These are phyloP conservation scores for Prionace glauca DNA, from an alignment of 2,797 vertebrate genomes.

Conservation along the genomic window DNA sequence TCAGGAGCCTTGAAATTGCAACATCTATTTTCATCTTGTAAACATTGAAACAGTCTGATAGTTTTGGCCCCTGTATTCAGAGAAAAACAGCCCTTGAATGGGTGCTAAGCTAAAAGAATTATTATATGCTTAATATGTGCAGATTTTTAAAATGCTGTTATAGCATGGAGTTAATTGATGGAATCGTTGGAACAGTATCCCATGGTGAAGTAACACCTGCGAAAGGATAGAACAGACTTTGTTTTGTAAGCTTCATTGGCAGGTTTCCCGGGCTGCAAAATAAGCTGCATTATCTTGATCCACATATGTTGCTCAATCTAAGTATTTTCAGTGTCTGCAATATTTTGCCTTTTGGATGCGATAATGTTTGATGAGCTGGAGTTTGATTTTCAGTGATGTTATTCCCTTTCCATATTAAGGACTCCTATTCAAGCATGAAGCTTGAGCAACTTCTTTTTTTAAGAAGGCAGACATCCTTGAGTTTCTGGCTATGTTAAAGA, in stretches of 20 bases:
- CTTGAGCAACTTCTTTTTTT: background rate
- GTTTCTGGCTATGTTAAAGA: background rate
- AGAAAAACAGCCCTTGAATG: background rate
- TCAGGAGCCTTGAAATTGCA: background rate
- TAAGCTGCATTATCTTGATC: background rate
- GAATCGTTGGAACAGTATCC: background rate
- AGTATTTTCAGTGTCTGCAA: background rate
- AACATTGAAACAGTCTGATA: background rate
- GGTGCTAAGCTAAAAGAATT: background rate
- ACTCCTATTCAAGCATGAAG: background rate
- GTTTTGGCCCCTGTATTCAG: background rate
- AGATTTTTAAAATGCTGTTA: background rate
- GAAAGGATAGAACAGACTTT: background rate
- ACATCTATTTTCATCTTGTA: background rate
- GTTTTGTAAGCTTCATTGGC: background rate
- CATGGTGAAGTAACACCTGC: background rate
- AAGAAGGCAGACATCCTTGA: background rate
- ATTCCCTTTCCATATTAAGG: background rate
- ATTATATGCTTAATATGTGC: background rate
- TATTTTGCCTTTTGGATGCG: background rate
- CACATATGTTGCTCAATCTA: background rate
- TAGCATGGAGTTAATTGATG: background rate
- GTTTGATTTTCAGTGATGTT: background rate
- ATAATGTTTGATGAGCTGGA: background rate
- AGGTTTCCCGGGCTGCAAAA: background rate